A percentile compares a stretch with the other conserved stretches of the same genome.
These are phyloP conservation scores for Anguilla obscura DNA, from an alignment of 2,797 vertebrate species.

Conservation along the genomic window DNA sequence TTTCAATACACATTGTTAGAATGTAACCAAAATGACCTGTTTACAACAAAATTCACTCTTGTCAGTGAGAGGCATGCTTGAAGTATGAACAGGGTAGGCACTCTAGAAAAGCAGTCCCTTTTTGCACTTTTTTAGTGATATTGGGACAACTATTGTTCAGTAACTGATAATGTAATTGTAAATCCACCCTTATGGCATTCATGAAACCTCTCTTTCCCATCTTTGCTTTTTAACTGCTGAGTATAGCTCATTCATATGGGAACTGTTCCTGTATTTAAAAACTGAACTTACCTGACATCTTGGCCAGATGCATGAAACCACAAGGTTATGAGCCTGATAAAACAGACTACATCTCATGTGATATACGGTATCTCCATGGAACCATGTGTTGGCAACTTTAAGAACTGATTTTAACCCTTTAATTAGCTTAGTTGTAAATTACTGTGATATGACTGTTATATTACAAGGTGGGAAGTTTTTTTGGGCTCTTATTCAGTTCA, in stretches of 20 bases:
- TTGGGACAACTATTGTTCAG: background rate
- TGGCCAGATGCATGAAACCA: background rate
- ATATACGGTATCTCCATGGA: background rate
- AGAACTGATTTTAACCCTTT: background rate
- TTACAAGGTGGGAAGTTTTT: background rate
- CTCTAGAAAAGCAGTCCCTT: background rate
- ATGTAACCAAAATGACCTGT: background rate
- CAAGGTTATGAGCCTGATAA: background rate
- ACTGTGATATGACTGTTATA: too few species aligned
- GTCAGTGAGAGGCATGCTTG: background rate
- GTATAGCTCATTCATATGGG: background rate
- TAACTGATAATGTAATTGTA: background rate
- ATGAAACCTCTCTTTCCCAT: background rate
- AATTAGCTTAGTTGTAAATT: background rate
- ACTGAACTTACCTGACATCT: background rate
- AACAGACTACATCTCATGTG: background rate
- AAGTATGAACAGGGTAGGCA: background rate
- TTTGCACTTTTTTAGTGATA: background rate
- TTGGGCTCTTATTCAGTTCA: background rate
- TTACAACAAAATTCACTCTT: background rate
- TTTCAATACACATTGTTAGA: background rate
- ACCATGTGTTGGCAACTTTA: background rate
- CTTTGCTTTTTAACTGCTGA: background rate
- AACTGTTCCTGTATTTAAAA: background rate
- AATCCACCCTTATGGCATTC: background rate